Base-by-base conservation (phyloP, 2,797 vertebrate genomes). In the Discoglossus pictus region DNA sequence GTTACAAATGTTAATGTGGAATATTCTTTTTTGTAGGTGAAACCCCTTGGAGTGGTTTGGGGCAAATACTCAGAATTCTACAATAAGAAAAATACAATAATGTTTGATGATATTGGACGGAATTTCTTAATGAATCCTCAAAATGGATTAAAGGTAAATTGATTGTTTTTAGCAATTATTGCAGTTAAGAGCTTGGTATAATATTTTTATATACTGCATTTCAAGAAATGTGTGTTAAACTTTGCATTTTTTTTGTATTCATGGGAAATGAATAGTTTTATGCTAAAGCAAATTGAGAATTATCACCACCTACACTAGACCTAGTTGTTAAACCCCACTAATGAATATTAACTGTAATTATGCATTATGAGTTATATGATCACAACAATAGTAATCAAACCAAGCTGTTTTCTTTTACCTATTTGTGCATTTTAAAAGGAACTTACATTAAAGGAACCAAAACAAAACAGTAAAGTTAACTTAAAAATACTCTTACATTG, bases 101-200 rank as follows among this genome's bases (percentile, higher is more conserved):
- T 99, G 97, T 98, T 99, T 84, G 97, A 99, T 72, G 97, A 99
- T 81, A 99, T 99, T 9, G 97, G 97, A 68, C 86, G 97, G 76
- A 99, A 99, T 86, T 99, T 99, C 83, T 92, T 99, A 53, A 99
- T 99, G 97, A 99, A 99, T 79, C 97, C 97, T 73, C 97, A 99
- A 75, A 99, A 99, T 0, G 97, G 97, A 63, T 84, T 99, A 65
- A 99, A 99, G 94, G 97, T 98, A 82, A 66, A 71, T 61, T 52
- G 11, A n/a, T n/a, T n/a, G n/a, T n/a, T n/a, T n/a, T n/a, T 1
- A 6, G n/a, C 15, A 36, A 18, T 52, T 55, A 9, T n/a, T 27
- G 7, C 18, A 13, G 13, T 2, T 7, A 25, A n/a, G n/a, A n/a
- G n/a, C n/a, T n/a, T n/a, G n/a, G n/a, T n/a, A n/a, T n/a, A n/a